Evolutionary conservation across 2,888 invertebrate species (phyloP).

Genomic region (Drosophila buzzatii): DNA sequence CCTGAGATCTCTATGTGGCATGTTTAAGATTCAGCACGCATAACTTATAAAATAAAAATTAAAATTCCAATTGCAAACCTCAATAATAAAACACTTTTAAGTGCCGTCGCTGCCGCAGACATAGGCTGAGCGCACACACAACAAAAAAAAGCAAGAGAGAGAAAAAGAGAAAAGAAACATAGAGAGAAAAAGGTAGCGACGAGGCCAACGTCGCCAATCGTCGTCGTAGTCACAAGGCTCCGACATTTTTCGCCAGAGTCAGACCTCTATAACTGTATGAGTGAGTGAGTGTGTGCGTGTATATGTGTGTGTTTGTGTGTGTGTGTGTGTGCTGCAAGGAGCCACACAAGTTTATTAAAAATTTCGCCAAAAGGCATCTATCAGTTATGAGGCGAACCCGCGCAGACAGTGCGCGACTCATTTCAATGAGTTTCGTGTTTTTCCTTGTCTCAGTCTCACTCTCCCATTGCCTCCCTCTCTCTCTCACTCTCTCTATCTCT

Average conservation of each 20-base stretch:
- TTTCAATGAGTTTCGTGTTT: constrained; percentile 71
- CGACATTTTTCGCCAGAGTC: constrained; percentile 13
- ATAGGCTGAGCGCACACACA: constrained; percentile 4
- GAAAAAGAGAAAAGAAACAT: constrained; percentile 23
- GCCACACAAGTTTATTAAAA: constrained; percentile 72
- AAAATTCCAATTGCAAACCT: constrained; percentile 77
- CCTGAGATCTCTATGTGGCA: constrained; percentile 45
- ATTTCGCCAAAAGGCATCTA: constrained; percentile 74
- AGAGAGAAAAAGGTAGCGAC: constrained; percentile 18
- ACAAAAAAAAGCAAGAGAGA: constrained; percentile 9
- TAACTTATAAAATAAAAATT: constrained; percentile 79
- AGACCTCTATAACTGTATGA: constrained; percentile 23
- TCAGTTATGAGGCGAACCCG: constrained; percentile 67
- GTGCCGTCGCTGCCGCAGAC: constrained; percentile 47
- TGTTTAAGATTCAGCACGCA: constrained; percentile 74
- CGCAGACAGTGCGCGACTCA: constrained; percentile 68
- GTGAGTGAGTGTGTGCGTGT: constrained; percentile 3
- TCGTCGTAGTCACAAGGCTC: constrained; percentile 35
- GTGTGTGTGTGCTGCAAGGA: constrained; percentile 23
- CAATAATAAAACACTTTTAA: constrained; percentile 77
- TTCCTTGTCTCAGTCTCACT: constrained; percentile 7
- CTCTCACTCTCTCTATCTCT: constrained; percentile 2
- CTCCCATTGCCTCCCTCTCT: neutral
- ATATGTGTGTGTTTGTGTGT: constrained; percentile 13
- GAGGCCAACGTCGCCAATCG: constrained; percentile 20